These are phyloP conservation scores for Diarsia brunnea DNA, from an alignment of 2,888 invertebrate species.

Conservation along the genomic window DNA sequence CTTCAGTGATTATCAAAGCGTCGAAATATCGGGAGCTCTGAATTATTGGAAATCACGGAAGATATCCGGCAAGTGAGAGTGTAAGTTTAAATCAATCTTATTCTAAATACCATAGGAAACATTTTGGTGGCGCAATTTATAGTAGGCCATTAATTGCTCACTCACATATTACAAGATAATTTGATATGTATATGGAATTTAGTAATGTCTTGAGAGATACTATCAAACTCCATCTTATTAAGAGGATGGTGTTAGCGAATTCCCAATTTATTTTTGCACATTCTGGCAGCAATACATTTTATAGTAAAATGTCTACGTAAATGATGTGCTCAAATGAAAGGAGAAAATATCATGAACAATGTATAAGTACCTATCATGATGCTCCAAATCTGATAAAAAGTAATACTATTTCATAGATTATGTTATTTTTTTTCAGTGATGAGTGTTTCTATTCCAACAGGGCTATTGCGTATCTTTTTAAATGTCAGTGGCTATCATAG, in stretches of 20 bases:
- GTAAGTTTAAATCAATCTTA: background rate
- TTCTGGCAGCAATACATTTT: slow-evolving; percentile 83
- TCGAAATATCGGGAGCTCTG: too few relatives aligned
- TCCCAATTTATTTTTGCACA: slow-evolving; percentile 86
- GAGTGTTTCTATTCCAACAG: background rate
- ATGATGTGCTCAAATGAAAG: slow-evolving; percentile 57
- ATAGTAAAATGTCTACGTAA: slow-evolving; percentile 80
- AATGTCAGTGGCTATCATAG: too few relatives aligned
- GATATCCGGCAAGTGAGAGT: too few relatives aligned
- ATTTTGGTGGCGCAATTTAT: background rate
- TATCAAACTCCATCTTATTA: slow-evolving; percentile 88
- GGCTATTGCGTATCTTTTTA: too few relatives aligned
- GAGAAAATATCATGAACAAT: background rate
- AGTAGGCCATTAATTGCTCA: background rate
- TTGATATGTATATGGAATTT: background rate
- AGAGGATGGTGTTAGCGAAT: slow-evolving; percentile 88
- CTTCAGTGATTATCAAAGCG: too few relatives aligned
- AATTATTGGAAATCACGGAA: too few relatives aligned
- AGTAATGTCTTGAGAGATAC: slow-evolving; percentile 84
- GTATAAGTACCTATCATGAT: background rate
- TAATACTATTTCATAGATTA: background rate
- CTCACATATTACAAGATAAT: background rate
- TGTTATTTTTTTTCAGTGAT: background rate
- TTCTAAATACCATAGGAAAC: background rate
- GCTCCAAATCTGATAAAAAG: background rate